phyloP scores from a whole-genome alignment of 2,797 vertebrate species.

The Eidolon dupreanum region DNA sequence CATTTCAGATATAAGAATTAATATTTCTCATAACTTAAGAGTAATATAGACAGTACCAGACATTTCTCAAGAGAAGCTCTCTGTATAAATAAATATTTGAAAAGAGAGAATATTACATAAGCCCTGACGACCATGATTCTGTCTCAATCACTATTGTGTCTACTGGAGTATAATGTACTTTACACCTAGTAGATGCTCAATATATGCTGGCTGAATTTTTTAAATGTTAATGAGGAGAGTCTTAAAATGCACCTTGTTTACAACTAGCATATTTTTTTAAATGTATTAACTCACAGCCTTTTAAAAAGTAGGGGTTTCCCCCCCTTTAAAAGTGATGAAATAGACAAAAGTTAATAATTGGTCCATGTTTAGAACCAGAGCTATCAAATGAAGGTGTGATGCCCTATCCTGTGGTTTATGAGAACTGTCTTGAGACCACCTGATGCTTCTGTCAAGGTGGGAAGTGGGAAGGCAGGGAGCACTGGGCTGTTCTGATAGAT shows the following conservation, averaged over 20 bases:
- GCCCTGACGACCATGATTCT: background rate
- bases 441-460: background rate
- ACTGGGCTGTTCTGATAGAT: background rate
- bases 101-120: background rate
- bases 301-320: background rate
- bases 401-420: background rate
- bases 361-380: background rate
- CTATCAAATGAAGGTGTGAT: background rate
- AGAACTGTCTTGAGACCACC: background rate
- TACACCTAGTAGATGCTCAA: background rate
- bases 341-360: background rate
- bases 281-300: background rate
- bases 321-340: background rate
- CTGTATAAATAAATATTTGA: background rate
- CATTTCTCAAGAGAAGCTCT: background rate
- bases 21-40: background rate
- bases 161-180: background rate
- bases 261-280: slow-evolving; percentile 36
- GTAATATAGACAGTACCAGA: background rate
- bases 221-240: background rate
- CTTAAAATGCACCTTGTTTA: background rate
- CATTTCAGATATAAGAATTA: slow-evolving; percentile 44
- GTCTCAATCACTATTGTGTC: background rate
- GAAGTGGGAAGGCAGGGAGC: background rate
- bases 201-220: background rate